A percentile compares a stretch with the other conserved stretches of the same genome.
Evolutionary conservation across 2,113 vertebrate genomes (phyloP).

Genomic region (Corythornis cristatus): DNA sequence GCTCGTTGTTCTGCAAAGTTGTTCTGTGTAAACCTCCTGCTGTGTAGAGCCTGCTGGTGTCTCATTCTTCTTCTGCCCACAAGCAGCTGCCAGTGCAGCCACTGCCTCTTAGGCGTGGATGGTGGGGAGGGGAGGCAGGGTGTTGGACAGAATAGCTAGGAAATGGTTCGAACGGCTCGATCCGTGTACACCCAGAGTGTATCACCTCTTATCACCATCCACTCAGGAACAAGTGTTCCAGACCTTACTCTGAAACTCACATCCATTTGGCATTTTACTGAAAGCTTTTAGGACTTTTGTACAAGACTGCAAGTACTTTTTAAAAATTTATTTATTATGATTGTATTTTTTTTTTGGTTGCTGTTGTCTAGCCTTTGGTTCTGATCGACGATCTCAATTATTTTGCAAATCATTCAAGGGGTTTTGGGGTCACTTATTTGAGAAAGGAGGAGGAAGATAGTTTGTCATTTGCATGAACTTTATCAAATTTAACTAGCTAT

Average conservation of each 20-base stretch:
- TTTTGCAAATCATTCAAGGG: not conserved
- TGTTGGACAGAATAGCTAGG: not conserved
- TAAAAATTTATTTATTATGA: not conserved
- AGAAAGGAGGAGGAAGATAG: constrained; percentile 7
- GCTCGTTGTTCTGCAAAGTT: constrained; percentile 55
- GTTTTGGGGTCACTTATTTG: not conserved
- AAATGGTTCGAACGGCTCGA: not conserved
- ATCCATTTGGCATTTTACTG: constrained; percentile 23
- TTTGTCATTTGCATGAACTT: constrained; percentile 13
- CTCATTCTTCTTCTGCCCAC: constrained; percentile 65
- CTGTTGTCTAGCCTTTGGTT: not conserved
- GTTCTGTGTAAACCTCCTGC: constrained; percentile 44
- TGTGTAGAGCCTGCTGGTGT: constrained; percentile 59
- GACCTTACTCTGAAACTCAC: not conserved
- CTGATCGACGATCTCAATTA: constrained; percentile 1
- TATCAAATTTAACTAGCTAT: constrained; percentile 21
- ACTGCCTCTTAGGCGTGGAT: not conserved
- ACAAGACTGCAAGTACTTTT: not conserved
- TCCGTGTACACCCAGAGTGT: not conserved
- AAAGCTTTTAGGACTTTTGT: not conserved
- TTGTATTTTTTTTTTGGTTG: not conserved
- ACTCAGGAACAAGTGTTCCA: constrained; percentile 33
- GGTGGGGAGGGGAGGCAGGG: constrained; percentile 7
- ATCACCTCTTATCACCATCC: not conserved
- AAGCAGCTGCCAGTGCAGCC: constrained; percentile 51